Conservation (phyloP, 1,140 invertebrate species). For the Sycobia sp. region DNA sequence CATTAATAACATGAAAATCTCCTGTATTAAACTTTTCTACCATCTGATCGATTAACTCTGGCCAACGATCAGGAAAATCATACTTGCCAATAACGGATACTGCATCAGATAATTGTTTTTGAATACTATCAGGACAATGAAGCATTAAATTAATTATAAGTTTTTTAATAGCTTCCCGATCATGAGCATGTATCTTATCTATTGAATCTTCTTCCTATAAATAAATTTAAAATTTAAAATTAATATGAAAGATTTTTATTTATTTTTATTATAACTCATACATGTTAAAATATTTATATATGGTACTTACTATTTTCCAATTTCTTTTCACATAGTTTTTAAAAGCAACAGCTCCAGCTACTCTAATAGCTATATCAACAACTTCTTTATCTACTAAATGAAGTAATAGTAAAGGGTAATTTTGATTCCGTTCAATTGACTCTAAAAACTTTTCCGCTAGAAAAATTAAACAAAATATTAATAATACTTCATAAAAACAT, state of each 20-base stretch:
- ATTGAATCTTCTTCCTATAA: neutral
- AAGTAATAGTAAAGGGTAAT: conserved; percentile 86
- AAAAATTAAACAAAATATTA: too few relatives aligned
- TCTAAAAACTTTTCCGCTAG: conserved; percentile 92
- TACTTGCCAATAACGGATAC: conserved; percentile 92
- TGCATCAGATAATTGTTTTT: conserved; percentile 94
- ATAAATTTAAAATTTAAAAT: conserved; percentile 3
- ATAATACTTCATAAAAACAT: conserved; percentile 1
- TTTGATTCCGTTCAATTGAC: conserved; percentile 86
- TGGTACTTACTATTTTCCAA: conserved; percentile 82
- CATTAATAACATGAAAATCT: conserved; percentile 95
- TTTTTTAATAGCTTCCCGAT: conserved; percentile 81
- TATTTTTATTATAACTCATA: conserved; percentile 1
- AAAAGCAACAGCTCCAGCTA: conserved; percentile 90
- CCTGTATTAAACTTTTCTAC: conserved; percentile 87
- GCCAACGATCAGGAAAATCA: conserved; percentile 96
- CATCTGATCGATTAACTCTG: conserved; percentile 86
- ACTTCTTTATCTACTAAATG: conserved; percentile 81
- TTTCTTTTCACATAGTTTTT: conserved; percentile 97
- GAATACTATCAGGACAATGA: conserved; percentile 84
- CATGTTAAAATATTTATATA: neutral
- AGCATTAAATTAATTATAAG: conserved; percentile 93
- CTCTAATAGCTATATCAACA: conserved; percentile 79
- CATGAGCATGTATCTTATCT: conserved; percentile 81
- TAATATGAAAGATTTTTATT: conserved; percentile 3